A percentile compares a stretch with the other conserved stretches of the same genome.
Evolutionary conservation across 2,888 invertebrate genomes (phyloP).

Genomic region (Tuberolachnus salignus): DNA sequence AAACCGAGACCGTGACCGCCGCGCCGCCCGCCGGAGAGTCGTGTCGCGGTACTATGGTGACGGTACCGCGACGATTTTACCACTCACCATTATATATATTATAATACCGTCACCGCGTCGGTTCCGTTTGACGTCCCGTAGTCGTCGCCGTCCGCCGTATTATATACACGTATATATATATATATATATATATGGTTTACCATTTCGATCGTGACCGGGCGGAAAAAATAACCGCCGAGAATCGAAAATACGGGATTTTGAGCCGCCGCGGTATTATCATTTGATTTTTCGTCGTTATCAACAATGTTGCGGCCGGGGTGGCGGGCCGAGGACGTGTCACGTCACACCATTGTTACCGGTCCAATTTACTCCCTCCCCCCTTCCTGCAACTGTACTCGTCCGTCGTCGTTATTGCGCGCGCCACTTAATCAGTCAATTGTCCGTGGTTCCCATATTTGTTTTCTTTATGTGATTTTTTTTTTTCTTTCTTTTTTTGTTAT

Average conservation of each 20-base stretch:
- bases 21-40: background rate
- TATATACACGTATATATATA: no score
- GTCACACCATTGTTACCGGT: background rate
- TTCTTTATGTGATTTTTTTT: background rate
- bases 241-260: no score
- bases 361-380: no score
- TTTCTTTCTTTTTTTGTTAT: conserved; percentile 61
- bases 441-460: background rate
- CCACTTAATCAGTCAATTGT: background rate
- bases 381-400: background rate
- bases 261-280: no score
- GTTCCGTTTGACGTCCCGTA: conserved; percentile 31
- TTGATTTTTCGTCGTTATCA: no score
- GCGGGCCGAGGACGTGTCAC: no score
- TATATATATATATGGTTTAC: no score
- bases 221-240: no score
- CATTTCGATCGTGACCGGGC: no score
- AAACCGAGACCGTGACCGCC: background rate
- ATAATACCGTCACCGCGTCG: conserved; percentile 30
- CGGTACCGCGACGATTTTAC: background rate
- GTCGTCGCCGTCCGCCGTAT: background rate
- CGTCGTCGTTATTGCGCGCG: background rate
- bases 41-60: background rate
- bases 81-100: background rate
- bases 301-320: no score